Percentiles rank a stretch among this genome's conserved stretches.
These are phyloP conservation scores for Myodes glareolus DNA, from an alignment of 2,113 vertebrate genomes.

Conservation along the genomic window DNA sequence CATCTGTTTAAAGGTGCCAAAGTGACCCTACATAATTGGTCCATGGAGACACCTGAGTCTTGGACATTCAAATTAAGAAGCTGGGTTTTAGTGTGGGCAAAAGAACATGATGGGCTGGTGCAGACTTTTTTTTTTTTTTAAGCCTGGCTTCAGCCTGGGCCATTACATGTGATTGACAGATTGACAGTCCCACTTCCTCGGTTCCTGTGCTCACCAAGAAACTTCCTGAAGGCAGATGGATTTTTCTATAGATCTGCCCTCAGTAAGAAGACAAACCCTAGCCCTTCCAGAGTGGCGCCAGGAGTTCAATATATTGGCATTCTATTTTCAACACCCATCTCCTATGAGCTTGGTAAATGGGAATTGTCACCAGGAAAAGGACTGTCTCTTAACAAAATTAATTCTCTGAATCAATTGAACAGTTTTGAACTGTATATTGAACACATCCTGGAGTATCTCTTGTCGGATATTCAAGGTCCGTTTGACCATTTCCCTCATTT, in stretches of 20 bases:
- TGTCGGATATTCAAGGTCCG: not conserved
- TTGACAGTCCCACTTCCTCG: not conserved
- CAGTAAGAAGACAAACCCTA: not conserved
- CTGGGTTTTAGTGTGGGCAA: not conserved
- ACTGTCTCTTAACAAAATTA: not conserved
- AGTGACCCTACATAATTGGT: not conserved
- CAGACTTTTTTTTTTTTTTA: not conserved
- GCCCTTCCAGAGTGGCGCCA: not conserved
- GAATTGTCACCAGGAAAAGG: not conserved
- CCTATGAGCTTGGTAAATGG: not conserved
- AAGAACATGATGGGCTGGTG: not conserved
- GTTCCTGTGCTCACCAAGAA: not conserved
- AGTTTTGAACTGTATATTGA: not conserved
- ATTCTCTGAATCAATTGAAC: not conserved
- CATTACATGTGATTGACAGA: rapidly evolving
- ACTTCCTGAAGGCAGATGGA: not conserved
- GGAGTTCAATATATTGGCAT: not conserved
- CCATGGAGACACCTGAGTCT: not conserved
- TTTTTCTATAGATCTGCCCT: not conserved
- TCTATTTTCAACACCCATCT: conserved; percentile 40
- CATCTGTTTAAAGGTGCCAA: not conserved
- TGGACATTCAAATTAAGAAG: not conserved
- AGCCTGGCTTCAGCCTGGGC: not conserved
- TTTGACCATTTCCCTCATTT: not conserved
- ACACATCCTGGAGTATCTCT: not conserved